phyloP scores from a whole-genome alignment of 2,113 vertebrate genomes.

The Circaetus cinerascens region DNA sequence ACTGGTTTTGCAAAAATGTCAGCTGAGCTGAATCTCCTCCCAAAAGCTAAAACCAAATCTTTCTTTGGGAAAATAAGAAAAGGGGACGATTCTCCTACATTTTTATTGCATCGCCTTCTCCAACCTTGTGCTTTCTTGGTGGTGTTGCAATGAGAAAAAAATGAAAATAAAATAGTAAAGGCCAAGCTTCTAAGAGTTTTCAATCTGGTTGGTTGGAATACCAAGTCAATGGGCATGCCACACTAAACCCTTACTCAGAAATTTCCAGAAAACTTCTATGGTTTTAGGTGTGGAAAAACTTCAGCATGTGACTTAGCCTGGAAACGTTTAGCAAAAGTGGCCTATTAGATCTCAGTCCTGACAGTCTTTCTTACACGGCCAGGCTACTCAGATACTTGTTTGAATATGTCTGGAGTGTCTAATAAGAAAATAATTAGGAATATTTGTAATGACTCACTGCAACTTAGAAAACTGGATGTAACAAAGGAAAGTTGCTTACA shows the following conservation, averaged over 20 bases:
- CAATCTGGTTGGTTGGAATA: background rate
- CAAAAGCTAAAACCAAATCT: background rate
- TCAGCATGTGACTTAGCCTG: background rate
- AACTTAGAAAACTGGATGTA: background rate
- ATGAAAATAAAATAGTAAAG: background rate
- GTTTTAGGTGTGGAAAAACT: background rate
- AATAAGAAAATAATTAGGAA: background rate
- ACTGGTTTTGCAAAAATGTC: conserved; percentile 8
- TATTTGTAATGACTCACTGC: background rate
- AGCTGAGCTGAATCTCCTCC: background rate
- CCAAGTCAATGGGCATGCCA: background rate
- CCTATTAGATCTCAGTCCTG: background rate
- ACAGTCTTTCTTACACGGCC: background rate
- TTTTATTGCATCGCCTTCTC: background rate
- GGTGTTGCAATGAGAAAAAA: background rate
- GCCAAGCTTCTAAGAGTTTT: background rate
- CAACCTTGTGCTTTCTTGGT: background rate
- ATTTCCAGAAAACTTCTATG: background rate
- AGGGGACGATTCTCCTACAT: background rate
- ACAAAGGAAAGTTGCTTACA: background rate
- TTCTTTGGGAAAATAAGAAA: background rate
- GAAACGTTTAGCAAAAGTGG: background rate
- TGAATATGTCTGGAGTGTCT: background rate
- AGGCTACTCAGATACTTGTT: background rate
- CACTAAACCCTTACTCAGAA: background rate